Evolutionary conservation across 2,113 vertebrate genomes (phyloP).

Genomic region (Planiliza haematocheilus): DNA sequence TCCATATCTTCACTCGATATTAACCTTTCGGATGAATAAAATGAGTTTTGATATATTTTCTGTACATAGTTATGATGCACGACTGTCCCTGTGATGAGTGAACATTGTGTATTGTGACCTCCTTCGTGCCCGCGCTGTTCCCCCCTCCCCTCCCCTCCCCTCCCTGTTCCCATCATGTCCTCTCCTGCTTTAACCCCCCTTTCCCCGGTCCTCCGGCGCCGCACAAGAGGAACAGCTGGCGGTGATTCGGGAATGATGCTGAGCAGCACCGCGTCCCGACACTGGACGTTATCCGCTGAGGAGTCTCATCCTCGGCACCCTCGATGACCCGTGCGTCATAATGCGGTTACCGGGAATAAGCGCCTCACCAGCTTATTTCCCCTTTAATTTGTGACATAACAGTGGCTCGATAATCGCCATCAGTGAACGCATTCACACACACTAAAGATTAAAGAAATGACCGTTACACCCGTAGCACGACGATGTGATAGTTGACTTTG

Average conservation of each 20-base stretch:
- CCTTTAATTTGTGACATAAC: conserved; percentile 81
- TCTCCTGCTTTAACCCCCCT: conserved; percentile 14
- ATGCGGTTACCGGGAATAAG: conserved; percentile 85
- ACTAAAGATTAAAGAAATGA: conserved; percentile 48
- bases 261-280: conserved; percentile 22
- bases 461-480: not conserved
- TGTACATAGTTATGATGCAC: not conserved
- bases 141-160: not conserved
- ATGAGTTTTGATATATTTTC: not conserved
- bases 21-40: conserved; percentile 2
- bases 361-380: conserved; percentile 76
- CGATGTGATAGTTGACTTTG: conserved; percentile 2
- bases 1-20: conserved; percentile 14
- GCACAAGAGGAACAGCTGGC: conserved; percentile 21
- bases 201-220: not conserved
- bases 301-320: conserved; percentile 61
- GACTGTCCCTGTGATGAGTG: conserved; percentile 25
- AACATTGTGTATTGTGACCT: conserved; percentile 50
- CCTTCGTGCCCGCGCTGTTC: conserved; percentile 21
- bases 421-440: conserved; percentile 46
- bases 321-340: conserved; percentile 84
- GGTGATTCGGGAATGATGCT: conserved; percentile 13
- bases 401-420: conserved; percentile 52
- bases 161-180: not conserved
- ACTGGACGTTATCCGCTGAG: conserved; percentile 31